Evolutionary conservation across 2,113 vertebrate genomes (phyloP).

Genomic region (Aptenodytes patagonicus): DNA sequence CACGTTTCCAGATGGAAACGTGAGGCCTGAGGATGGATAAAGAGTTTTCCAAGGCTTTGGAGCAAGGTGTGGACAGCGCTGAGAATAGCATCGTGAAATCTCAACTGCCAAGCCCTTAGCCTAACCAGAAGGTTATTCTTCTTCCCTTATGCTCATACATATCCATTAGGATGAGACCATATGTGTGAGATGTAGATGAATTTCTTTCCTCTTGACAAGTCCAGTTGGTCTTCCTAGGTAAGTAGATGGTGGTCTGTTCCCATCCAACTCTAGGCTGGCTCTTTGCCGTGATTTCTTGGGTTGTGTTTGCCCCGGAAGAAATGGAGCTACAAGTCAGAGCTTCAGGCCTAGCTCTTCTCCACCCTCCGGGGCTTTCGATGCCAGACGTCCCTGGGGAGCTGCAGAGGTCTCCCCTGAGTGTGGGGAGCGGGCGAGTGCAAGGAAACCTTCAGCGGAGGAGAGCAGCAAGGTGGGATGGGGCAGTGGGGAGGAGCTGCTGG

Average conservation of each 20-base stretch:
- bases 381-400: not conserved
- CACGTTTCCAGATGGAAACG: not conserved
- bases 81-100: conserved; percentile 60
- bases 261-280: conserved; percentile 58
- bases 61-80: conserved; percentile 65
- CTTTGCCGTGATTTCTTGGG: conserved; percentile 19
- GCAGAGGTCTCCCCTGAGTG: not conserved
- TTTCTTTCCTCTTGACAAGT: conserved; percentile 68
- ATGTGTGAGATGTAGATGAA: conserved; percentile 68
- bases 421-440: not conserved
- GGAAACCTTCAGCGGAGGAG: not conserved
- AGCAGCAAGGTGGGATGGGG: not conserved
- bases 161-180: conserved; percentile 65
- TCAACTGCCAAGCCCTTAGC: conserved; percentile 68
- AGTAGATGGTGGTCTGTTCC: conserved; percentile 62
- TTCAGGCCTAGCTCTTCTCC: not conserved
- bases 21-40: conserved; percentile 39
- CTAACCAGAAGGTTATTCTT: conserved; percentile 68
- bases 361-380: accelerated
- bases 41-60: conserved; percentile 48
- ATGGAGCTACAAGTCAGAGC: not conserved
- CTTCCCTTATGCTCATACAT: conserved; percentile 68
- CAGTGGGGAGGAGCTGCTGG: not conserved
- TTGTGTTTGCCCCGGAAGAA: conserved; percentile 9
- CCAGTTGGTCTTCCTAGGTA: conserved; percentile 68